phyloP scores from a whole-genome alignment of 2,888 invertebrate species.

The Latrodectus elegans region DNA sequence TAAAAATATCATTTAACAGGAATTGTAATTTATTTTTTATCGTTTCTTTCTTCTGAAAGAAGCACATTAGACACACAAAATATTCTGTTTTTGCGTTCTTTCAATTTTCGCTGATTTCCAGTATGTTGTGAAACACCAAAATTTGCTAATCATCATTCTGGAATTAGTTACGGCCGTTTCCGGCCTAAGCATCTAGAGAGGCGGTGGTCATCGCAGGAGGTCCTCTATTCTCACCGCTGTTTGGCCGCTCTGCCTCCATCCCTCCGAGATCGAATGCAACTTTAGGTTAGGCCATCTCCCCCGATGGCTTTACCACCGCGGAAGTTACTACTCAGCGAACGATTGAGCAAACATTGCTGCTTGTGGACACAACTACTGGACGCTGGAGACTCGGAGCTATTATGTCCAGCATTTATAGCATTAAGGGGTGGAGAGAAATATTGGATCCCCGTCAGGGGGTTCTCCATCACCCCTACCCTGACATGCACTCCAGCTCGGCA shows the following conservation, averaged over 20 bases:
- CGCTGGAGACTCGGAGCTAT: constrained; percentile 35
- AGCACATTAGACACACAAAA: no score
- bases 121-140: no score
- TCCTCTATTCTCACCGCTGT: not conserved
- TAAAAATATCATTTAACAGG: no score
- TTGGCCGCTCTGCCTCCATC: not conserved
- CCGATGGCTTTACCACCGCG: not conserved
- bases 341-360: constrained; percentile 19
- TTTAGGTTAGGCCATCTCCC: not conserved
- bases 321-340: constrained; percentile 12
- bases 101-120: no score
- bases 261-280: not conserved
- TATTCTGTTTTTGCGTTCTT: no score
- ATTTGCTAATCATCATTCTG: no score
- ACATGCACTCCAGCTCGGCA: not conserved
- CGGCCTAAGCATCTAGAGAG: no score
- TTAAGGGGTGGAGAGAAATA: constrained; percentile 37
- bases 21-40: no score
- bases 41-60: no score
- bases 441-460: constrained; percentile 8
- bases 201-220: no score
- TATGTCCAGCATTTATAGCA: constrained; percentile 42
- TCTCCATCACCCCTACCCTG: not conserved
- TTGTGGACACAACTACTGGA: constrained; percentile 47
- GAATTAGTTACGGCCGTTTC: no score